Conservation (phyloP, 2,888 invertebrate species). For the Diplazon laetatorius region DNA sequence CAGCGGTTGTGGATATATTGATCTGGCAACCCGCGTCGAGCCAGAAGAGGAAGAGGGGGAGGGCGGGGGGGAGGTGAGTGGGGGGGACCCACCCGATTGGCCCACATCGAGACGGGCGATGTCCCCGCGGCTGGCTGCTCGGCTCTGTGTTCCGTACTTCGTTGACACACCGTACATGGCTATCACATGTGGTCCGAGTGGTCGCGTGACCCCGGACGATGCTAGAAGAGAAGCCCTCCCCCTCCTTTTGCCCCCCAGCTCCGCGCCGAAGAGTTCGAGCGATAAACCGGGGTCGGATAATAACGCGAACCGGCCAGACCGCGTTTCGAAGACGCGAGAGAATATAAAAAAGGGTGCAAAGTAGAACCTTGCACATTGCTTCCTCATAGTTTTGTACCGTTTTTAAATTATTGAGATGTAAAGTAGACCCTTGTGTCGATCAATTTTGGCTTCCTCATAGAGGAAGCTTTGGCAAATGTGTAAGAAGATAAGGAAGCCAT, state of each 20-base stretch:
- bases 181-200: neutral
- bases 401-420: too few relatives aligned
- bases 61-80: slow-evolving; percentile 57
- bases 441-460: too few relatives aligned
- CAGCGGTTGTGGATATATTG: slow-evolving; percentile 73
- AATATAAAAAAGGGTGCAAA: too few relatives aligned
- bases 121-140: neutral
- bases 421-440: too few relatives aligned
- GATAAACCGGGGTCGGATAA: slow-evolving; percentile 5
- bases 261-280: neutral
- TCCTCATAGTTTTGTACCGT: too few relatives aligned
- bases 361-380: too few relatives aligned
- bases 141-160: neutral
- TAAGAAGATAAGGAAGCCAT: too few relatives aligned
- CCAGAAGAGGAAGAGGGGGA: slow-evolving; percentile 61
- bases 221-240: slow-evolving; percentile 1
- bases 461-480: too few relatives aligned
- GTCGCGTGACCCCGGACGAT: slow-evolving; percentile 25
- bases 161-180: neutral
- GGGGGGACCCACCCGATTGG: slow-evolving; percentile 53
- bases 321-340: too few relatives aligned
- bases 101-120: slow-evolving; percentile 63
- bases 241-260: neutral
- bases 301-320: slow-evolving; percentile 8
- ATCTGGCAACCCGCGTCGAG: slow-evolving; percentile 73